These are phyloP conservation scores for Nycticebus coucang DNA, from an alignment of 2,113 vertebrate species.

Conservation along the genomic window DNA sequence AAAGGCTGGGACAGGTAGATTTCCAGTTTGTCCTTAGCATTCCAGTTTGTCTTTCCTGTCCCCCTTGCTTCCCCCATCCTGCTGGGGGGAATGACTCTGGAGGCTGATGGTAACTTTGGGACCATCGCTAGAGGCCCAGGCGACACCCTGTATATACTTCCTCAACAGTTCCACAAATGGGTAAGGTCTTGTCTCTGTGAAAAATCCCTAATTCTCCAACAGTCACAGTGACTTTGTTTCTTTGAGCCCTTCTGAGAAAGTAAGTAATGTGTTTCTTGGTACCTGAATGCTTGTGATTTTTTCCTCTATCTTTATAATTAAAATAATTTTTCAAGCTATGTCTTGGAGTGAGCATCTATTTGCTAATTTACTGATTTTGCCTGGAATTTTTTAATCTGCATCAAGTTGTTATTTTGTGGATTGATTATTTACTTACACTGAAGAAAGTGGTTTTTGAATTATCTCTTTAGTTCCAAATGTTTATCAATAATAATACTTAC, in stretches of 20 bases:
- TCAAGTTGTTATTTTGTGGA: background rate
- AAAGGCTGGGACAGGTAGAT: background rate
- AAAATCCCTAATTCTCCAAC: background rate
- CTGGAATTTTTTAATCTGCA: background rate
- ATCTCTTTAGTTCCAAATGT: background rate
- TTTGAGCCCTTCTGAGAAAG: background rate
- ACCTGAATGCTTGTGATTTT: background rate
- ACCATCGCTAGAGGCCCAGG: background rate
- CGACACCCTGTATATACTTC: no score
- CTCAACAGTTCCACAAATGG: background rate
- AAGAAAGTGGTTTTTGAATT: background rate
- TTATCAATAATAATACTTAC: background rate
- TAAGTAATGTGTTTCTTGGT: background rate
- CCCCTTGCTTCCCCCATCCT: background rate
- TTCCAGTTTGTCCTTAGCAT: background rate
- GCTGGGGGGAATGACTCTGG: no score
- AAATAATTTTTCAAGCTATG: background rate
- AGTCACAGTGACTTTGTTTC: background rate
- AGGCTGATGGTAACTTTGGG: background rate
- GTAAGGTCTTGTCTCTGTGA: background rate
- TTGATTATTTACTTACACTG: constrained; percentile 8
- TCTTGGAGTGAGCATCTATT: background rate
- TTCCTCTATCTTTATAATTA: background rate
- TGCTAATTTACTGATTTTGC: background rate
- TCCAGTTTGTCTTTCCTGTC: background rate